Base-by-base conservation (phyloP, 1,140 invertebrate genomes). In the Brachionus sp. region DNA sequence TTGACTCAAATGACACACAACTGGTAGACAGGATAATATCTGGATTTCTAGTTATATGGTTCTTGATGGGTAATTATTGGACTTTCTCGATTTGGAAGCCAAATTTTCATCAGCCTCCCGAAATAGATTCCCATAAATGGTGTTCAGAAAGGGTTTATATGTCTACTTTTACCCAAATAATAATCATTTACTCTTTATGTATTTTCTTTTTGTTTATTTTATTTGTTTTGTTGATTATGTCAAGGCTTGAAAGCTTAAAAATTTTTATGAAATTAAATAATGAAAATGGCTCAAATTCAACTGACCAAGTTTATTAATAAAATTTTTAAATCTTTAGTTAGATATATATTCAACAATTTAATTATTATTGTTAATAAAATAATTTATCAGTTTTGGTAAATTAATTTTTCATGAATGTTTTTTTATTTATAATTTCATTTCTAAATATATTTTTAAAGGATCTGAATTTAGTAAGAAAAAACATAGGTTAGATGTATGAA, bases 21-120 rank as follows among this genome's bases (percentile, higher is more conserved):
- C 12, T 87, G 86, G 83, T 70, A 16, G 66, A 91, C 83, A 90
- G 92, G 73, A 89, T 90, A 0, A 90, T 94, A 1, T 91, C 92
- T 13, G 86, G 91, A 39, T 93, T 94, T 86, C 84, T 87, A 16
- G 83, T 84, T 62, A 83, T 86, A 62, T 88, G 87, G 87, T 87
- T 87, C 77, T 87, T 90, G 7, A 86, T 92, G 86, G 93, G 94
- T 16, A 94, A 94, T 88, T 93, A 92, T 86, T 87, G 87, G 87
- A 82, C 33, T n/a, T 86, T 25, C 85, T 86, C 78, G 37, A 85
- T 86, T 12, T 87, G 86, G 85, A 84, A 85, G 50, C 87, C 87
- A 10, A 85, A 86, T 75, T 87, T 85, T 84, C 35, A 84, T 29
- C 91, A 91, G 5, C 91, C 91, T 0, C 89, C 93, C 35, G 93